These are phyloP conservation scores for Polia nebulosa DNA, from an alignment of 2,888 invertebrate genomes.

Conservation along the genomic window DNA sequence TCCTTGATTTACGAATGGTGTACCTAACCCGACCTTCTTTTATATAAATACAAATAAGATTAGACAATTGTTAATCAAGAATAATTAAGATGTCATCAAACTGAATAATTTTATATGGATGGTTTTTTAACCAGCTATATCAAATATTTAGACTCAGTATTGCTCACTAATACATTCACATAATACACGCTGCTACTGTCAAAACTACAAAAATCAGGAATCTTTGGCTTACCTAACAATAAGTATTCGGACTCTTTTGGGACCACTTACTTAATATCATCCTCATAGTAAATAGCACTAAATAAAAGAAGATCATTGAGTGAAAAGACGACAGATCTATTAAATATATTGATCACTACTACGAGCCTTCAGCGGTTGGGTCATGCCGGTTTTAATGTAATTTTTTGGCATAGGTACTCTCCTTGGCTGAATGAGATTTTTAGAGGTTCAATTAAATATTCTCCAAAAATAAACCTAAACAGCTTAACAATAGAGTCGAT, in stretches of 20 bases:
- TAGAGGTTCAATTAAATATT: no score
- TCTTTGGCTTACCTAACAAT: slow-evolving; percentile 29
- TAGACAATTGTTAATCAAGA: neutral
- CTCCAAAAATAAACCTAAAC: neutral
- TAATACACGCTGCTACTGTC: neutral
- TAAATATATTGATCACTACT: no score
- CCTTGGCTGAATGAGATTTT: no score
- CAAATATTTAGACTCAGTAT: neutral
- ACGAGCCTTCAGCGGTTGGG: no score
- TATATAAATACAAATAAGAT: no score
- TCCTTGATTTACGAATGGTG: no score
- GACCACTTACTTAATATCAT: neutral
- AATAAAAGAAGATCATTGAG: no score
- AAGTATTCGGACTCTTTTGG: neutral
- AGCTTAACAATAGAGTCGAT: neutral
- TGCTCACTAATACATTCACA: neutral
- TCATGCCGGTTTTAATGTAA: no score
- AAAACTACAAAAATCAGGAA: slow-evolving; percentile 26
- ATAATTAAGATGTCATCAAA: neutral
- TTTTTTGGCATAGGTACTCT: no score
- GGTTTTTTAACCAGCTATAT: neutral
- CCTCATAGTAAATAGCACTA: no score
- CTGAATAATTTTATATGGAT: neutral
- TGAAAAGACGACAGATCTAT: no score
- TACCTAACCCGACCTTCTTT: no score